Evolutionary conservation across 2,888 invertebrate genomes (phyloP).

Genomic region (Phyllotreta striolata): DNA sequence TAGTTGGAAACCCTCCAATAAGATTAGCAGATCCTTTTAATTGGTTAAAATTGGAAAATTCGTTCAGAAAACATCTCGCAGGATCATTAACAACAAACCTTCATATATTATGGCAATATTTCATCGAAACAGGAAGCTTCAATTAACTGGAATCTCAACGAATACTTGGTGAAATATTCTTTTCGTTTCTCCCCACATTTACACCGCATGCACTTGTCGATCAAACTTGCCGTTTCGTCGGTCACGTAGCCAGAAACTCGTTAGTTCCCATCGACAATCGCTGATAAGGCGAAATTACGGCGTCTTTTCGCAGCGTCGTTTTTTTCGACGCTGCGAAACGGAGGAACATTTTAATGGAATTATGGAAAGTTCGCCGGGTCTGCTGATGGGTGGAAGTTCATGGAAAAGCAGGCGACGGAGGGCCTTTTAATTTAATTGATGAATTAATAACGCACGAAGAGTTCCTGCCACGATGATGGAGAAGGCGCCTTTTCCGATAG

Average conservation of each 20-base stretch:
- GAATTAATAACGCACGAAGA: slow-evolving; percentile 36
- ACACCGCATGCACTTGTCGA: slow-evolving; percentile 6
- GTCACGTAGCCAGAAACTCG: slow-evolving; percentile 25
- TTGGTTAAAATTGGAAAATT: no score
- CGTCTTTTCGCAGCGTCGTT: slow-evolving; percentile 27
- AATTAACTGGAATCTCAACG: no score
- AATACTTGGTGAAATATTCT: no score
- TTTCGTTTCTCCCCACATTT: no score
- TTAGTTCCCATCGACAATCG: slow-evolving; percentile 30
- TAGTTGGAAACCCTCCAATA: no score
- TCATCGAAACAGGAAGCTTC: no score
- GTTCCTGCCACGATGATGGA: slow-evolving; percentile 2
- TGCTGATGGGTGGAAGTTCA: slow-evolving; percentile 12
- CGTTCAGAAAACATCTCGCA: no score
- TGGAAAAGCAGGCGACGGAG: slow-evolving; percentile 5
- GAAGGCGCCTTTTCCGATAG: no score
- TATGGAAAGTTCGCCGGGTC: slow-evolving; percentile 21
- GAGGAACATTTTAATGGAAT: slow-evolving; percentile 31
- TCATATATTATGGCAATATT: no score
- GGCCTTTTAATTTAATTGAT: slow-evolving; percentile 38
- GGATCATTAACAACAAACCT: no score
- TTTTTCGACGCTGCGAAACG: slow-evolving; percentile 21
- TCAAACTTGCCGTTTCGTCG: background rate
- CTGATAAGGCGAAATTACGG: slow-evolving; percentile 40
- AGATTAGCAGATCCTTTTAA: no score